Conservation (phyloP, 2,888 invertebrate species). For the Rhagium mordax region DNA sequence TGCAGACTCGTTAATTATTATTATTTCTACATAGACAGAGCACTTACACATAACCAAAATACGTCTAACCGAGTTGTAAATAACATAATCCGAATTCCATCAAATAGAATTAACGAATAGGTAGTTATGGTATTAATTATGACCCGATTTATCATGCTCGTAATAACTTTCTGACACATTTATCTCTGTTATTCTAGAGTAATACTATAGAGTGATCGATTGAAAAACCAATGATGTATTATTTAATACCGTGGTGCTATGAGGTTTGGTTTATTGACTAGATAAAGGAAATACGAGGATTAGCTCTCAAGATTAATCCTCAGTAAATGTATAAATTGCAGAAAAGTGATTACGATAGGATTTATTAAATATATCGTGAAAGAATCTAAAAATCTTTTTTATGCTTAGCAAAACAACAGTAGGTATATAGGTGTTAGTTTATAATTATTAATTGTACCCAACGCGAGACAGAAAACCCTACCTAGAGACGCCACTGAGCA, state of each 20-base stretch:
- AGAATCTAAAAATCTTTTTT: constrained; percentile 1
- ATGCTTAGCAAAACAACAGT: neutral
- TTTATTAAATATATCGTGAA: constrained; percentile 12
- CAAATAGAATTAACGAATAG: constrained; percentile 35
- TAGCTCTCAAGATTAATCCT: constrained; percentile 21
- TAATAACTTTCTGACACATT: constrained; percentile 40
- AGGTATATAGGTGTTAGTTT: neutral
- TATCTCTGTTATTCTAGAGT: constrained; percentile 22
- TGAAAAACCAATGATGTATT: constrained; percentile 29
- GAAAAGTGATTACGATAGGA: constrained; percentile 23
- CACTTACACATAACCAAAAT: neutral
- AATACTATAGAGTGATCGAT: constrained; percentile 28
- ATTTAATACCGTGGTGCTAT: neutral
- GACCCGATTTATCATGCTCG: constrained; percentile 32
- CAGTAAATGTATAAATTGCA: constrained; percentile 6
- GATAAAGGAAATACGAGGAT: constrained; percentile 31
- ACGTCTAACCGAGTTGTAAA: constrained; percentile 3
- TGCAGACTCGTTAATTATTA: neutral
- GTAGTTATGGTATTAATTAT: constrained; percentile 27
- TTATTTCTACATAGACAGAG: no score
- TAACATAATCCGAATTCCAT: constrained; percentile 29
- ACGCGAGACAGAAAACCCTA: no score
- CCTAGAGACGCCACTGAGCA: no score
- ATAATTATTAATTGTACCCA: no score
- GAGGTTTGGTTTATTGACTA: constrained; percentile 7